phyloP scores from a whole-genome alignment of 1,140 invertebrate genomes.

The Drosophila tristis region DNA sequence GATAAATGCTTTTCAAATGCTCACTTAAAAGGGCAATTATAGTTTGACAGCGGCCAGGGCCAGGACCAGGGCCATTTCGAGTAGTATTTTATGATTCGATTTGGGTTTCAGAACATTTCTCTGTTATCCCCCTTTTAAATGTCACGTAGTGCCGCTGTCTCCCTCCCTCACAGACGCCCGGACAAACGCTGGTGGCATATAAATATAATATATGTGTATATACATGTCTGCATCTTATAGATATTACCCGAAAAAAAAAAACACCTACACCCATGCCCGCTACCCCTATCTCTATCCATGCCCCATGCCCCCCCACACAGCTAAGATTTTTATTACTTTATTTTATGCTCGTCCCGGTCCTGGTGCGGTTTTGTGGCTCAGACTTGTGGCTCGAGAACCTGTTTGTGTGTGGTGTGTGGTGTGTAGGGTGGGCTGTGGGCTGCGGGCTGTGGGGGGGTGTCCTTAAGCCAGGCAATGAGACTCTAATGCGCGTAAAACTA shows the following conservation, averaged over 20 bases:
- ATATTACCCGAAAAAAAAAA: conserved; percentile 41
- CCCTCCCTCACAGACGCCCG: conserved; percentile 18
- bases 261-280: conserved; percentile 5
- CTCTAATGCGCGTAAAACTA: conserved; percentile 82
- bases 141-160: conserved; percentile 55
- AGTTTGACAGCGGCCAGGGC: conserved; percentile 30
- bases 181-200: conserved; percentile 37
- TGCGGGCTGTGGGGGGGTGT: conserved; percentile 3
- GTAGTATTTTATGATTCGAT: conserved; percentile 78
- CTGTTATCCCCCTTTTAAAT: conserved; percentile 73
- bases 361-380: conserved; percentile 38
- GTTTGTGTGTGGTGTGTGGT: background rate
- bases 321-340: conserved; percentile 83
- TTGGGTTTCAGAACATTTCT: conserved; percentile 60
- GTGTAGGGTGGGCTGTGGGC: background rate
- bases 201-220: conserved; percentile 41
- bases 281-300: background rate
- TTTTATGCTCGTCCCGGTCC: conserved; percentile 68
- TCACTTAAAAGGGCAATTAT: conserved; percentile 74
- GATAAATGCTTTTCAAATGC: conserved; percentile 35
- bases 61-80: conserved; percentile 37
- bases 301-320: conserved; percentile 23
- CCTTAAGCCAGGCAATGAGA: conserved; percentile 79
- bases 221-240: conserved; percentile 70
- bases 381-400: conserved; percentile 19